phyloP scores from a whole-genome alignment of 2,113 vertebrate genomes.

The Perognathus longimembris region DNA sequence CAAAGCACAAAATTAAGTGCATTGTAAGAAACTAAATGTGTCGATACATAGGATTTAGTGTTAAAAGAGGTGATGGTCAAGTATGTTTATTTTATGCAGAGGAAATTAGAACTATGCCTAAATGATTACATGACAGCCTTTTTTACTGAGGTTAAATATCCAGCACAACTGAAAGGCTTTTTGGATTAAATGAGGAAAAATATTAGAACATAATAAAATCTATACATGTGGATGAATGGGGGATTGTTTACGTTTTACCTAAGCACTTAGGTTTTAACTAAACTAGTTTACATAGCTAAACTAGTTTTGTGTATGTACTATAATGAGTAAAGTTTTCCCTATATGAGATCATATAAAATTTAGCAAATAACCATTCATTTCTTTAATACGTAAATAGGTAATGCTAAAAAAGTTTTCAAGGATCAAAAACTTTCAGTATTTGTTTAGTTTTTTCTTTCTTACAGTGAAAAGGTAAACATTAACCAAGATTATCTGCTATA shows the following conservation, averaged over 20 bases:
- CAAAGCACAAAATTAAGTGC: slow-evolving; percentile 4
- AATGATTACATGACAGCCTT: slow-evolving; percentile 37
- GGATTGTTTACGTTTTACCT: not conserved
- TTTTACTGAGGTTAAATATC: not conserved
- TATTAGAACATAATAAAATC: slow-evolving; percentile 34
- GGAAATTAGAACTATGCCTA: slow-evolving; percentile 10
- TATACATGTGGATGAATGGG: slow-evolving; percentile 5
- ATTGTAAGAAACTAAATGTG: slow-evolving; percentile 9
- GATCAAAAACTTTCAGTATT: slow-evolving; percentile 49
- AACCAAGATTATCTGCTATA: slow-evolving; percentile 23
- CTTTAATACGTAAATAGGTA: slow-evolving; percentile 27
- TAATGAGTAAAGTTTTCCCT: not conserved
- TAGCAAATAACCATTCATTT: slow-evolving; percentile 23
- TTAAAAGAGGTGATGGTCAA: slow-evolving; percentile 34
- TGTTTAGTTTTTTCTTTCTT: slow-evolving; percentile 16
- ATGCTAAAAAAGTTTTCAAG: slow-evolving; percentile 67
- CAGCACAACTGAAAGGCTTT: slow-evolving; percentile 50
- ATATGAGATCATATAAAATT: slow-evolving; percentile 6
- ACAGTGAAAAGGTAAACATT: slow-evolving; percentile 53
- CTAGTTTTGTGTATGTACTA: not conserved
- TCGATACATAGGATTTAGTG: not conserved
- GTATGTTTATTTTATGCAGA: slow-evolving; percentile 4
- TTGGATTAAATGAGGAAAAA: slow-evolving; percentile 4
- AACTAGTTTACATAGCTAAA: slow-evolving; percentile 50
- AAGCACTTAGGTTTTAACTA: slow-evolving; percentile 49